A percentile compares a stretch with the other conserved stretches of the same genome.
phyloP scores from a whole-genome alignment of 1,140 invertebrate genomes.

The Drosophila burlai region DNA sequence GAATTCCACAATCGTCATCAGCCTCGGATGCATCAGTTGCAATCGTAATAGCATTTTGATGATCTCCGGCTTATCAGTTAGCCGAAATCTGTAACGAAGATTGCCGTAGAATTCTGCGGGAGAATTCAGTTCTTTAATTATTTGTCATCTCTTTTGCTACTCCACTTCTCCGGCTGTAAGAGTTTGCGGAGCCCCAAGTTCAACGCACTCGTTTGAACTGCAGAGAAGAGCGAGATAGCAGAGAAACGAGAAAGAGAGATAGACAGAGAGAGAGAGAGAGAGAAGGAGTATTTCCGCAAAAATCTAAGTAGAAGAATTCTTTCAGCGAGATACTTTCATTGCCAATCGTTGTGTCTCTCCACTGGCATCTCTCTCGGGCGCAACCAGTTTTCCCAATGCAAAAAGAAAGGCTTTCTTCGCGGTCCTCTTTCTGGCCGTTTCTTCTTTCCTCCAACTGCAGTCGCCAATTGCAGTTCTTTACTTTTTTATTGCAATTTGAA shows the following conservation, averaged over 20 bases:
- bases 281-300: conserved; percentile 73
- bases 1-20: conserved; percentile 32
- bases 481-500: conserved; percentile 71
- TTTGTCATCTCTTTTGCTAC: conserved; percentile 75
- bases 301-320: conserved; percentile 82
- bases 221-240: conserved; percentile 45
- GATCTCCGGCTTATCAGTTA: conserved; percentile 67
- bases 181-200: conserved; percentile 60
- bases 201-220: conserved; percentile 80
- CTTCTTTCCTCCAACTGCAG: conserved; percentile 48
- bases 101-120: conserved; percentile 49
- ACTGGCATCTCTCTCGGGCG: conserved; percentile 19
- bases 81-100: conserved; percentile 80
- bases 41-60: conserved; percentile 73
- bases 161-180: conserved; percentile 63
- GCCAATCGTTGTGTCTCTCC: conserved; percentile 68
- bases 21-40: conserved; percentile 28
- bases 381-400: conserved; percentile 73
- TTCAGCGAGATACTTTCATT: conserved; percentile 77
- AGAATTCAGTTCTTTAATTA: conserved; percentile 54
- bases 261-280: neutral
- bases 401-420: conserved; percentile 81
- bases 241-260: conserved; percentile 1
- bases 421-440: conserved; percentile 29
- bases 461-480: conserved; percentile 43